phyloP scores from a whole-genome alignment of 2,113 vertebrate species.

The Chascanopsetta lugubris region DNA sequence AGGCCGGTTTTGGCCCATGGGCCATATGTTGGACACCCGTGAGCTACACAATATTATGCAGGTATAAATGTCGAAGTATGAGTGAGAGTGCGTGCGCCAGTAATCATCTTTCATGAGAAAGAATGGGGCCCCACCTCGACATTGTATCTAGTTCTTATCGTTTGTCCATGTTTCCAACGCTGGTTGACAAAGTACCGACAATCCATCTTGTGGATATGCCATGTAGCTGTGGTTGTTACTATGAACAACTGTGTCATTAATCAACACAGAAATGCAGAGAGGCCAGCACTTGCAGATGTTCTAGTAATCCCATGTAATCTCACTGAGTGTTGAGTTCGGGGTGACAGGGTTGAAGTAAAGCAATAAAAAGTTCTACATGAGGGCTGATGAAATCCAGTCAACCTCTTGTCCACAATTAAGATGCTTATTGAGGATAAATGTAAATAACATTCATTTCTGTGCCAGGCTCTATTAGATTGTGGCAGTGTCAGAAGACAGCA shows the following conservation, averaged over 20 bases:
- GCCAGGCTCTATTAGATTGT: not conserved
- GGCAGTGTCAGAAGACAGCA: not conserved
- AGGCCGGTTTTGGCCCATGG: no score
- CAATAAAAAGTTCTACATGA: not conserved
- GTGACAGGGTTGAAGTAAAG: not conserved
- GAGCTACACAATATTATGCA: no score
- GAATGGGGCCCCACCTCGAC: no score
- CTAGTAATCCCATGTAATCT: not conserved
- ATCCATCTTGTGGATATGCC: no score
- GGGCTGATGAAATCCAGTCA: not conserved
- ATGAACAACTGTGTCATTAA: conserved; percentile 21
- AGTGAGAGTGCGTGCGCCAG: no score
- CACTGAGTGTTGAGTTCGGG: not conserved
- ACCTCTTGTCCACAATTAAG: conserved; percentile 1
- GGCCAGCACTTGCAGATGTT: not conserved
- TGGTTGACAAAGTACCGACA: no score
- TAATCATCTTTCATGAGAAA: no score
- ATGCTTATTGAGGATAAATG: not conserved
- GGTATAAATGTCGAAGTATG: no score
- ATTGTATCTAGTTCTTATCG: no score
- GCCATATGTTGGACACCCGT: no score
- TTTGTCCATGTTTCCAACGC: no score
- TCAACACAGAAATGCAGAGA: conserved; percentile 4
- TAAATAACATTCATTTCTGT: not conserved
- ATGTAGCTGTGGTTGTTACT: conserved; percentile 24